A percentile compares a stretch with the other conserved stretches of the same genome.
Conservation (phyloP, 1,140 invertebrate species). For the Papilio dardanus region DNA sequence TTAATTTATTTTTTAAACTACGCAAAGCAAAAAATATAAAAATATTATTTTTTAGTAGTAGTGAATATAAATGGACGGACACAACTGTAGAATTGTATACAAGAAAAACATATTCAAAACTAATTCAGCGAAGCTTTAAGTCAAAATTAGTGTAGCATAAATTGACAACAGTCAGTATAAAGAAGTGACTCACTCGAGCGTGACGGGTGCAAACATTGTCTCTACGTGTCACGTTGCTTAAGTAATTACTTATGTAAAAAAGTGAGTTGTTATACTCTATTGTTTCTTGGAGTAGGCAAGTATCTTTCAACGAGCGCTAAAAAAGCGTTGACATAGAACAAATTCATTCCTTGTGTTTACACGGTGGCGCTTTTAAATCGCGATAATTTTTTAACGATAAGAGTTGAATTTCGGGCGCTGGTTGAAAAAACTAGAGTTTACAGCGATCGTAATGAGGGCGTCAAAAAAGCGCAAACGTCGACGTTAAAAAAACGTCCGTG, state of each 20-base stretch:
- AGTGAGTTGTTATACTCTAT: too few species aligned
- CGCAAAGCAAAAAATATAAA: not conserved
- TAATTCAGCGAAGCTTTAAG: not conserved
- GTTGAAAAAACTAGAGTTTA: too few species aligned
- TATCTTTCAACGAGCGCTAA: too few species aligned
- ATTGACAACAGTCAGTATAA: not conserved
- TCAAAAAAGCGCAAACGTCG: too few species aligned
- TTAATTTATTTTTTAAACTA: not conserved
- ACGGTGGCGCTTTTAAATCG: too few species aligned
- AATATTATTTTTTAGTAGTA: not conserved
- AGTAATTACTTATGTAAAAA: not conserved
- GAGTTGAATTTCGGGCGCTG: too few species aligned
- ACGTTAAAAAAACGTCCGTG: too few species aligned
- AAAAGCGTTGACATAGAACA: too few species aligned
- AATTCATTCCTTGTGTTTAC: too few species aligned
- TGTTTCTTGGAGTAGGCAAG: too few species aligned
- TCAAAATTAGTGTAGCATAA: conserved; percentile 10
- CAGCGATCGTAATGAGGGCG: too few species aligned
- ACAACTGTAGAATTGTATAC: not conserved
- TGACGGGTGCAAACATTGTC: conserved; percentile 32
- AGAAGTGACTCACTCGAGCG: conserved; percentile 7
- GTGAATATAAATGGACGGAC: not conserved
- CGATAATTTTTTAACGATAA: too few species aligned
- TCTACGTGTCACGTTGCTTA: conserved; percentile 29
- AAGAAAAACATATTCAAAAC: not conserved